A percentile compares a stretch with the other conserved stretches of the same genome.
Conservation (phyloP, 2,888 invertebrate species). For the Augiades crinisus region DNA sequence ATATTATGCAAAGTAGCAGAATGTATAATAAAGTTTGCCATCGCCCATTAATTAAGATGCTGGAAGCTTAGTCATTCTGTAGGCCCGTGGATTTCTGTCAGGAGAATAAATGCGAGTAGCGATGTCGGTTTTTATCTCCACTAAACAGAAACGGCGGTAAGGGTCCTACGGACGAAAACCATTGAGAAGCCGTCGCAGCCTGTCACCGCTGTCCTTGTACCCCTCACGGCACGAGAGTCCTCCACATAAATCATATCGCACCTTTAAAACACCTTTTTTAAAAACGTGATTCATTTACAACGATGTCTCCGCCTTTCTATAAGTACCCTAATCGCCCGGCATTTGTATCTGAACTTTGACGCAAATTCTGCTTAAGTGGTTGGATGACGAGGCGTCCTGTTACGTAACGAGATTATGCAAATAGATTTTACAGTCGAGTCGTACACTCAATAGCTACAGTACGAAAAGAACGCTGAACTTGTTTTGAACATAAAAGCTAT, state of each 20-base stretch:
- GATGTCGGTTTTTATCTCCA: conserved; percentile 49
- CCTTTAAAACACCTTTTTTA: conserved; percentile 50
- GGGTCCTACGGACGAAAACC: conserved; percentile 16
- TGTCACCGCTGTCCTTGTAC: conserved; percentile 23
- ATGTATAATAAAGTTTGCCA: conserved; percentile 14
- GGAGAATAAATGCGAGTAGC: conserved; percentile 31
- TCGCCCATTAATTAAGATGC: conserved; percentile 26
- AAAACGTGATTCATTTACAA: conserved; percentile 27
- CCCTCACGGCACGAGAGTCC: conserved; percentile 45
- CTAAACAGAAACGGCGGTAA: conserved; percentile 40
- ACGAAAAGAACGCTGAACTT: background rate
- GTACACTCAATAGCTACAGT: conserved; percentile 20
- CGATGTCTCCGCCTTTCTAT: conserved; percentile 7
- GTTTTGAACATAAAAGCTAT: background rate
- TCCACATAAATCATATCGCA: conserved; percentile 36
- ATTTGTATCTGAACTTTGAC: conserved; percentile 69
- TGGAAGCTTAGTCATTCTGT: conserved; percentile 26
- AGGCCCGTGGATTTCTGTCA: conserved; percentile 34
- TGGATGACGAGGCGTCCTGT: conserved; percentile 45
- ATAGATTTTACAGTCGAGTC: conserved; percentile 43
- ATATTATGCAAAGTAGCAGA: conserved; percentile 16
- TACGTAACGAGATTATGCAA: conserved; percentile 45
- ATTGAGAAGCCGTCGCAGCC: conserved; percentile 10
- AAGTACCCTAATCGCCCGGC: conserved; percentile 51
- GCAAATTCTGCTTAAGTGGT: conserved; percentile 59